A percentile compares a stretch with the other conserved stretches of the same genome.
These are phyloP conservation scores for Calyptommatus sinebrachiatus DNA, from an alignment of 2,113 vertebrate genomes.

Conservation along the genomic window DNA sequence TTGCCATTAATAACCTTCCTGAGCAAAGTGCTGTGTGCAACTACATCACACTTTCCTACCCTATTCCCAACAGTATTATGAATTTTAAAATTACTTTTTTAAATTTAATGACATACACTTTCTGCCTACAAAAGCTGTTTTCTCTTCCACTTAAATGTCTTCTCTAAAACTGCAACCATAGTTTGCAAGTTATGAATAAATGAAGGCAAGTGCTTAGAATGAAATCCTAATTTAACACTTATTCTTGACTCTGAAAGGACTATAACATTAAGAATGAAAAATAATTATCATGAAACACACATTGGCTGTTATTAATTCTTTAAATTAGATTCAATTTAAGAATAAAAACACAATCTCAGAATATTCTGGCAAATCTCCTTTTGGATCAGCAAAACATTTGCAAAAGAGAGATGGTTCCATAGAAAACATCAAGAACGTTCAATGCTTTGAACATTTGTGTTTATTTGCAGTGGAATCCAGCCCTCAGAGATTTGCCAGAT, in stretches of 20 bases:
- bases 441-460: no score
- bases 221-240: background rate
- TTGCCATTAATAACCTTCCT: background rate
- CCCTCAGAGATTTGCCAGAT: no score
- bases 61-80: background rate
- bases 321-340: background rate
- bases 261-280: background rate
- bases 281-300: background rate
- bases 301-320: background rate
- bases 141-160: background rate
- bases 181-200: background rate
- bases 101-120: background rate
- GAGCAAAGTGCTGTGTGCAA: background rate
- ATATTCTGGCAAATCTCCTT: slow-evolving; percentile 9
- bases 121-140: background rate
- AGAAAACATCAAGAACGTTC: background rate
- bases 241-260: background rate
- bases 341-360: background rate
- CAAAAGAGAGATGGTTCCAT: background rate
- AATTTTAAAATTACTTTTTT: background rate
- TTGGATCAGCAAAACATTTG: background rate
- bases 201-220: background rate
- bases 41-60: background rate
- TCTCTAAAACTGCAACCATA: background rate
- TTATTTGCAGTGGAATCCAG: no score